phyloP scores from a whole-genome alignment of 2,797 vertebrate species.

The Xerus rutilus region DNA sequence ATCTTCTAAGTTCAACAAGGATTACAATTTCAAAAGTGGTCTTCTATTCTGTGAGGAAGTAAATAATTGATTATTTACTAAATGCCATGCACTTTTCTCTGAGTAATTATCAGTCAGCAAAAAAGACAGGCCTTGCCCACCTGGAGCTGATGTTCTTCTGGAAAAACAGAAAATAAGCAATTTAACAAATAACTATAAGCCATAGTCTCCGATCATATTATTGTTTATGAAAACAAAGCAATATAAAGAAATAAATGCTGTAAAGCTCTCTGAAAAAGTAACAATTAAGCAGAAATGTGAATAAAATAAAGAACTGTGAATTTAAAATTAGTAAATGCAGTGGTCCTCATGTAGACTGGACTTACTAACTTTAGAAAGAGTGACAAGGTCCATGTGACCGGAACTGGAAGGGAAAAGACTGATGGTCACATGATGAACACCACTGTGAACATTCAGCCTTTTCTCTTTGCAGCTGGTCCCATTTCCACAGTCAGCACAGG shows the following conservation, averaged over 20 bases:
- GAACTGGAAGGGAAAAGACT: not conserved
- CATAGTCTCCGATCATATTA: not conserved
- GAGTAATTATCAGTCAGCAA: not conserved
- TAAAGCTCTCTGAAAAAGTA: not conserved
- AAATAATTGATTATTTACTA: not conserved
- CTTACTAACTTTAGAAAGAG: not conserved
- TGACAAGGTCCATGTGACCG: not conserved
- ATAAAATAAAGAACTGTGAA: slow-evolving; percentile 8
- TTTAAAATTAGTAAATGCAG: not conserved
- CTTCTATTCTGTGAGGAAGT: not conserved
- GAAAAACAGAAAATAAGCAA: not conserved
- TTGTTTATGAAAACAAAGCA: not conserved
- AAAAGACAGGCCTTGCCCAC: not conserved
- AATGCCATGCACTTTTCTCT: not conserved
- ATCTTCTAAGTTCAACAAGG: not conserved
- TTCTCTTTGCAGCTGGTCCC: not conserved
- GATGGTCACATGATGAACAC: not conserved
- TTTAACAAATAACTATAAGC: slow-evolving; percentile 19
- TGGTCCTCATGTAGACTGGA: not conserved
- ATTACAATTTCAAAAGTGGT: not conserved
- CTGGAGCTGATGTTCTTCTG: not conserved
- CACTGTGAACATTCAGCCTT: not conserved
- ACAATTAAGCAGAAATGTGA: not conserved
- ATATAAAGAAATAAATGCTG: not conserved
- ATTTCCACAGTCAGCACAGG: not conserved